These are phyloP conservation scores for Falcunculus frontatus DNA, from an alignment of 2,113 vertebrate genomes.

Conservation along the genomic window DNA sequence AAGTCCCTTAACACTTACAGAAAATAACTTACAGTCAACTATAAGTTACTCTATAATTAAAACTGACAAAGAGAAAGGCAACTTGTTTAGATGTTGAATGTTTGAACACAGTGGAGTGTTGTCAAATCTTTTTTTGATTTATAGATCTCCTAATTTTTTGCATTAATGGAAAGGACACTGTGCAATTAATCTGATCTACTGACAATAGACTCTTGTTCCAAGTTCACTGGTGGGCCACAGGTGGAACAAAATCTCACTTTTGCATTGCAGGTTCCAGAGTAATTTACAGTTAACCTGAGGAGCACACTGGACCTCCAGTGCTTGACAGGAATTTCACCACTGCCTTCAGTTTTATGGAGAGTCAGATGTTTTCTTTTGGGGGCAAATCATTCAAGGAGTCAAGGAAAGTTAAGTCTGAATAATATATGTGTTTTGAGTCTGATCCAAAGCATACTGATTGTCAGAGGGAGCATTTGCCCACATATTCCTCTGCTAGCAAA, in stretches of 20 bases:
- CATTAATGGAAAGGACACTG: neutral
- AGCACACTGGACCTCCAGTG: neutral
- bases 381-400: conserved; percentile 5
- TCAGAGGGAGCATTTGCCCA: neutral
- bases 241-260: neutral
- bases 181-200: neutral
- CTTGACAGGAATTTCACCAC: neutral
- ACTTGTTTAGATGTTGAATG: neutral
- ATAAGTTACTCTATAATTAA: neutral
- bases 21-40: neutral
- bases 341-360: neutral
- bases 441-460: conserved; percentile 37
- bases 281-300: conserved; percentile 13
- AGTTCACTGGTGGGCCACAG: neutral
- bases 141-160: neutral
- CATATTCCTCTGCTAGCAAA: neutral
- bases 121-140: neutral
- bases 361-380: conserved; percentile 8
- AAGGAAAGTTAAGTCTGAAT: neutral
- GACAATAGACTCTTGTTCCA: neutral
- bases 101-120: neutral
- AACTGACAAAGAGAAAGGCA: neutral
- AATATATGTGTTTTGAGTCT: conserved; percentile 16
- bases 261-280: neutral
- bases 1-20: neutral